Base-by-base conservation (phyloP, 2,113 vertebrate genomes). In the Sander vitreus region DNA sequence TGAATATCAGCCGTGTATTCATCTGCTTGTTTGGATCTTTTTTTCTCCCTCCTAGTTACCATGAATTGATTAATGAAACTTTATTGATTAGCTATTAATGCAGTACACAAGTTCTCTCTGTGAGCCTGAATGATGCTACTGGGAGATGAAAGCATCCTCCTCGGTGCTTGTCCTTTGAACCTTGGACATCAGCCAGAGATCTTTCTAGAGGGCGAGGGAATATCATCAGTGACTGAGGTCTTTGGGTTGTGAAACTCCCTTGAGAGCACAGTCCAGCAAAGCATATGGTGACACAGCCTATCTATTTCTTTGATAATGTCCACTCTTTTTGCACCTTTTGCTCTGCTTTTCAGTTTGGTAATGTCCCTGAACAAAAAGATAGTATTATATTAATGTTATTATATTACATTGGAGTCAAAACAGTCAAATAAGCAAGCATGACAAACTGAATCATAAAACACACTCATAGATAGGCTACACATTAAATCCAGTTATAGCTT, bases 221-320 rank as follows among this genome's bases (percentile, higher is more conserved):
- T 75, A 74, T 84, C 81, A 79, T 45, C 1, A 23, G 86, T 81
- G 84, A 84, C 8, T 51, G 75, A 77, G 81, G 81, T 79, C 72
- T 51, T 11, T 6, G 33, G 80, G 73, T 94, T 92, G 66, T 90
- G 88, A 91, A 93, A 93, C 76, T n/a, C 10, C 39, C 77, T 6
- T 59, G 79, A 60, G 88, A 89, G 71, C 90, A 90, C 85, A 93
- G 85, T 79, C 66, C 87, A 88, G 74, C 0, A 2, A 67, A 89
- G 76, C 86, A 88, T 91, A 81, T 87, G 91, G 76, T 64, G 66
- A 68, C 33, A 77, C 50, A 72, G 36, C 43, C 50, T 12, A 39
- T 71, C 72, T 55, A 6, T 74, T 78, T 55, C 48, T 86, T 16
- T 55, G 86, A 90, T 87, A 63, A 73, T 59, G 39, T 77, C 64